A percentile compares a stretch with the other conserved stretches of the same genome.
These are phyloP conservation scores for Hycleus phaleratus DNA, from an alignment of 1,140 invertebrate genomes.

Conservation along the genomic window DNA sequence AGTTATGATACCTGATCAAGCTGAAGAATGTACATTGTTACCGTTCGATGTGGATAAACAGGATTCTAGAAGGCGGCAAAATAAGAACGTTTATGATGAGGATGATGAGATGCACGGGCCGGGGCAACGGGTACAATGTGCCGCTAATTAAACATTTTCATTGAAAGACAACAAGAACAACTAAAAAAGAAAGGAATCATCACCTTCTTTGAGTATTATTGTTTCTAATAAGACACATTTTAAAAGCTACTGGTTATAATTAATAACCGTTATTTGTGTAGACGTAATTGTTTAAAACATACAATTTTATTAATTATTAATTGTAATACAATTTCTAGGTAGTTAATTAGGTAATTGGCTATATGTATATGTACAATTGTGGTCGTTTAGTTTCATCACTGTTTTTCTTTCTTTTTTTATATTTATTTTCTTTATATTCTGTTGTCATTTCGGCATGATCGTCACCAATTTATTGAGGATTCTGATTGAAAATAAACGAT, in stretches of 20 bases:
- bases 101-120: conserved; percentile 52
- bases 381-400: too few relatives aligned
- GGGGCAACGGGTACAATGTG: conserved; percentile 76
- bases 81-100: conserved; percentile 61
- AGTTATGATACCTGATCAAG: conserved; percentile 73
- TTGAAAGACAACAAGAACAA: too few relatives aligned
- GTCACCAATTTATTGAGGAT: too few relatives aligned
- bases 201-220: not conserved
- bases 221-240: not conserved
- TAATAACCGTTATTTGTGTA: not conserved
- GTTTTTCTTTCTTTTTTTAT: too few relatives aligned
- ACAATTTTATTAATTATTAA: conserved; percentile 2
- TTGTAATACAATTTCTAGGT: not conserved
- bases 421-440: too few relatives aligned
- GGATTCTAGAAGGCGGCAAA: conserved; percentile 50
- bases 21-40: conserved; percentile 69
- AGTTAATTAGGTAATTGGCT: too few relatives aligned
- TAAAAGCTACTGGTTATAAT: not conserved
- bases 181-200: too few relatives aligned
- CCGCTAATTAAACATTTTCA: conserved; percentile 33
- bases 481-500: too few relatives aligned
- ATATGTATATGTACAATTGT: too few relatives aligned
- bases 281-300: conserved; percentile 9
- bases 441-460: too few relatives aligned
- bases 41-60: conserved; percentile 69